These are phyloP conservation scores for Cheirogaleus medius DNA, from an alignment of 2,113 vertebrate species.

Conservation along the genomic window DNA sequence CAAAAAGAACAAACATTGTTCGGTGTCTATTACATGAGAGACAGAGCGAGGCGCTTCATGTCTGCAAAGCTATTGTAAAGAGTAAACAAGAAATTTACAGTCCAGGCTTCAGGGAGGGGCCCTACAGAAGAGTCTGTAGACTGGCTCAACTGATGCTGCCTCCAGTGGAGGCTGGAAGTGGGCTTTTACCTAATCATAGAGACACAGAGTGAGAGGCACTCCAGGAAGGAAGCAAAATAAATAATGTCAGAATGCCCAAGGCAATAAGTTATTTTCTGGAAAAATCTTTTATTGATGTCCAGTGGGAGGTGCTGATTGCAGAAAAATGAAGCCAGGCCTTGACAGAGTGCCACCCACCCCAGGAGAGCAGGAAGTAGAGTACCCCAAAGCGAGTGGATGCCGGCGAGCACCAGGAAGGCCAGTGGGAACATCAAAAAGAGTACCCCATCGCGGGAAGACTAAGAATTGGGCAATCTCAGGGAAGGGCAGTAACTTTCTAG, in stretches of 20 bases:
- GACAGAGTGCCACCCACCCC: not conserved
- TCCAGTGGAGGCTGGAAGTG: not conserved
- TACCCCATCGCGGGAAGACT: not conserved
- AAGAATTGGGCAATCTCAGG: not conserved
- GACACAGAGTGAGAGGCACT: not conserved
- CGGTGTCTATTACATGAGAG: not conserved
- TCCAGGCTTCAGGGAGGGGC: not conserved
- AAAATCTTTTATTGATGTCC: not conserved
- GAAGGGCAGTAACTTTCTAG: not conserved
- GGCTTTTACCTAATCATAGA: not conserved
- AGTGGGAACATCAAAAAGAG: not conserved
- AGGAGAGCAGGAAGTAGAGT: not conserved
- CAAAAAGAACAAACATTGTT: not conserved
- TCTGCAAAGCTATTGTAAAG: not conserved
- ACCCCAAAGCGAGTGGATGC: fast-evolving
- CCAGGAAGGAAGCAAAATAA: not conserved
- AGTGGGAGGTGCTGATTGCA: not conserved
- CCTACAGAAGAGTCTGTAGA: not conserved
- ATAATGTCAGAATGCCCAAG: not conserved
- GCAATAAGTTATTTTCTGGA: not conserved
- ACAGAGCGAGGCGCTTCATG: not conserved
- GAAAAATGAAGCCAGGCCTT: not conserved
- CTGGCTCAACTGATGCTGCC: not conserved
- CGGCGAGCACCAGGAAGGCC: not conserved
- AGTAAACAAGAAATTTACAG: not conserved